phyloP scores from a whole-genome alignment of 2,113 vertebrate genomes.

The Entelurus aequoreus region DNA sequence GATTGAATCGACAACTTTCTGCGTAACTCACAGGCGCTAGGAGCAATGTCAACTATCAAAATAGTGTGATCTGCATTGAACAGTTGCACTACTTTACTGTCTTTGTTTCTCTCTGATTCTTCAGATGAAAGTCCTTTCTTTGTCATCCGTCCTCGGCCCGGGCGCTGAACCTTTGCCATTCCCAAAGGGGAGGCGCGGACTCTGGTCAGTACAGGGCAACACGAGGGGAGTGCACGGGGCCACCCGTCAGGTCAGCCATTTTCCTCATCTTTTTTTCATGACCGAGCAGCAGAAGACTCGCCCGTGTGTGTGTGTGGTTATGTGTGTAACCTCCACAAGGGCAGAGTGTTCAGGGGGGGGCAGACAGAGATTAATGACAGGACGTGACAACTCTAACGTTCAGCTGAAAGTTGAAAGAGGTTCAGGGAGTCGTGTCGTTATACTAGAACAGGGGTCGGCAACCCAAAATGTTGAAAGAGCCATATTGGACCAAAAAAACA shows the following conservation, averaged over 20 bases:
- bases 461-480: too few species aligned
- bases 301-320: background rate
- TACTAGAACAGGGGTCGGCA: too few species aligned
- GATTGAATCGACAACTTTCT: too few species aligned
- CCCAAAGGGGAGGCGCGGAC: slow-evolving; percentile 20
- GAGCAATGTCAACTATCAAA: too few species aligned
- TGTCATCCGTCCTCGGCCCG: slow-evolving; percentile 24
- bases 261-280: slow-evolving; percentile 55
- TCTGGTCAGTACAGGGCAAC: slow-evolving; percentile 19
- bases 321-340: slow-evolving; percentile 39
- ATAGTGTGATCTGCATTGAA: background rate
- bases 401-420: background rate
- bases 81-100: background rate
- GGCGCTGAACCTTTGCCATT: slow-evolving; percentile 16
- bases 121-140: slow-evolving; percentile 12
- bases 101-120: background rate
- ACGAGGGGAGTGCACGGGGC: slow-evolving; percentile 13
- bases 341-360: slow-evolving; percentile 30
- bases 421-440: slow-evolving; percentile 24
- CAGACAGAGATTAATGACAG: slow-evolving; percentile 59
- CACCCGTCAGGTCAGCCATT: slow-evolving; percentile 35
- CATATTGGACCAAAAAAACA: too few species aligned
- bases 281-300: background rate
- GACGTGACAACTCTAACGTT: slow-evolving; percentile 39
- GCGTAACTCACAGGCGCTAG: too few species aligned